phyloP scores from a whole-genome alignment of 2,797 vertebrate genomes.

The Pteronotus mesoamericanus region DNA sequence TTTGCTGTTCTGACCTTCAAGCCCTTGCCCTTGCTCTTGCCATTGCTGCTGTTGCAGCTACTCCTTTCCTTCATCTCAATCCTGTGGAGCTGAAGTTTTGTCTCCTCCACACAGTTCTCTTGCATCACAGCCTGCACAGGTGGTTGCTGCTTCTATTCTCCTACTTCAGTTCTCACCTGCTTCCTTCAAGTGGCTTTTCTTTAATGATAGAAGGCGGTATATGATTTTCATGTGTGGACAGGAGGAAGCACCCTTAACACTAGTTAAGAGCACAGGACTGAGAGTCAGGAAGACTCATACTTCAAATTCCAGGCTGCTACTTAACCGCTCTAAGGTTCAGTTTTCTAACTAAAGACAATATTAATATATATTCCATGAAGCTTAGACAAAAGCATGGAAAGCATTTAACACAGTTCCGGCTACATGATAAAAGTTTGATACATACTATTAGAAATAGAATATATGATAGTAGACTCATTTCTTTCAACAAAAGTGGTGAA shows the following conservation, averaged over 20 bases:
- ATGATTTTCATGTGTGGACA: neutral
- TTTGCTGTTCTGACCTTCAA: neutral
- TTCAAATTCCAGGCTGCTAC: neutral
- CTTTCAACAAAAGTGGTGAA: neutral
- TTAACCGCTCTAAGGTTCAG: neutral
- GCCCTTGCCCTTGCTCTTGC: neutral
- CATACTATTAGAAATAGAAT: neutral
- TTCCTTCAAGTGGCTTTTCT: slow-evolving; percentile 4
- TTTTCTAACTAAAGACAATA: neutral
- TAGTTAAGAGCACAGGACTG: neutral
- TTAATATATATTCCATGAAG: neutral
- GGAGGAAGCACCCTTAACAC: neutral
- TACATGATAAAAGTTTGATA: neutral
- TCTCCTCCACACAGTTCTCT: neutral
- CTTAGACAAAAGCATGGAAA: neutral
- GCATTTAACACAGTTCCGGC: neutral
- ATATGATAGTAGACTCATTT: neutral
- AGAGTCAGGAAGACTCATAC: neutral
- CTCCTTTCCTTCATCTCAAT: neutral
- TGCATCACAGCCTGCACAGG: neutral
- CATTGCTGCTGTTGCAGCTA: neutral
- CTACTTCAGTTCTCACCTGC: neutral
- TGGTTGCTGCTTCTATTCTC: neutral
- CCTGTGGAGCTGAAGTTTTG: neutral
- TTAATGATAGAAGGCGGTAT: neutral